Evolutionary conservation across 1,140 invertebrate species (phyloP).

Genomic region (Saccostrea glomerata): DNA sequence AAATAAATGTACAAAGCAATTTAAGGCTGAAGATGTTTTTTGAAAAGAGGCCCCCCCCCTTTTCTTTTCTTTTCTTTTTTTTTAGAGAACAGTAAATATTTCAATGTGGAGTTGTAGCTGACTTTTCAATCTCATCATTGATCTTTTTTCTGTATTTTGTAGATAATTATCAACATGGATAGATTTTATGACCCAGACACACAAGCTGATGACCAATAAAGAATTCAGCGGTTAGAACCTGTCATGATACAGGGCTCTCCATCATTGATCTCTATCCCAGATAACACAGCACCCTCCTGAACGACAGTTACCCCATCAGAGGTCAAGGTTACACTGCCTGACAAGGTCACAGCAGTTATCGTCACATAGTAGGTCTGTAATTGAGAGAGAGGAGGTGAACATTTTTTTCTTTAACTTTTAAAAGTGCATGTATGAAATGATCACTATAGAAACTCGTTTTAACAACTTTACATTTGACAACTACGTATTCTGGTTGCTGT

Average conservation of each 20-base stretch:
- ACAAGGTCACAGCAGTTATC: constrained; percentile 53
- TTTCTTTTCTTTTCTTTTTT: background rate
- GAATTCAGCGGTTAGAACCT: background rate
- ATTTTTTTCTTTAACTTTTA: too few relatives aligned
- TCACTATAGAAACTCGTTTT: too few relatives aligned
- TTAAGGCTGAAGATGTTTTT: background rate
- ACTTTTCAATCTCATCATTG: too few relatives aligned
- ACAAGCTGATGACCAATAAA: background rate
- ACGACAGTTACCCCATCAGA: constrained; percentile 60
- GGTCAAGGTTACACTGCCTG: constrained; percentile 49
- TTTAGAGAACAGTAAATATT: background rate
- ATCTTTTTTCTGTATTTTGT: background rate
- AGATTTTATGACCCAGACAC: constrained; percentile 57
- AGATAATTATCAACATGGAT: constrained; percentile 48
- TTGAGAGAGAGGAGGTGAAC: background rate
- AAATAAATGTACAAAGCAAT: too few relatives aligned
- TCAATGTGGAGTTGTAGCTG: too few relatives aligned
- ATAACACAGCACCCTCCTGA: constrained; percentile 31
- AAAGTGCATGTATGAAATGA: too few relatives aligned
- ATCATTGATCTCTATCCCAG: constrained; percentile 44
- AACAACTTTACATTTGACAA: too few relatives aligned
- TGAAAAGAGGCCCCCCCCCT: background rate
- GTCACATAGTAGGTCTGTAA: constrained; percentile 59
- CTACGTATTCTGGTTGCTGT: too few relatives aligned
- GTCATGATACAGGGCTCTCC: constrained; percentile 47